Evolutionary conservation across 2,113 vertebrate species (phyloP).

Genomic region (Otis tarda): DNA sequence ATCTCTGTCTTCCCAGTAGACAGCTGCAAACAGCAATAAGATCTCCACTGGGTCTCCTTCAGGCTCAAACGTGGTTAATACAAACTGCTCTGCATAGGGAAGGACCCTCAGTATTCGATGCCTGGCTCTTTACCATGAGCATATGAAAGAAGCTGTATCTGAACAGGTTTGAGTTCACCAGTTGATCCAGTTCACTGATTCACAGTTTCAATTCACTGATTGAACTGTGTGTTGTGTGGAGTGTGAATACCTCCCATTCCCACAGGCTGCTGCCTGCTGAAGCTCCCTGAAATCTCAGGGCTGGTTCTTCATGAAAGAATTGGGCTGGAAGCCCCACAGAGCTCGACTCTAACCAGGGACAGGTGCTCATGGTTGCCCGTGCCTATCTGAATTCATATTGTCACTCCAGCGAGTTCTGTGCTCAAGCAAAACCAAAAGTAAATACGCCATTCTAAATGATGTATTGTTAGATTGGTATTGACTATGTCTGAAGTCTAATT

Average conservation of each 20-base stretch:
- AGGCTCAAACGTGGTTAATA: neutral
- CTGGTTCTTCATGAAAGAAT: neutral
- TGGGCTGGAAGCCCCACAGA: neutral
- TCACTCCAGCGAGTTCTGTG: neutral
- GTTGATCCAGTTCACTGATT: neutral
- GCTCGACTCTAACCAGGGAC: neutral
- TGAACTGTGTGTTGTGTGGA: neutral
- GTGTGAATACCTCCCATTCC: neutral
- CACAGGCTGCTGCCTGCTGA: neutral
- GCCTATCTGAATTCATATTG: neutral
- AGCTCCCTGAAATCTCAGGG: neutral
- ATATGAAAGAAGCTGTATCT: neutral
- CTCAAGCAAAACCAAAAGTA: neutral
- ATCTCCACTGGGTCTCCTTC: neutral
- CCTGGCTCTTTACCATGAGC: neutral
- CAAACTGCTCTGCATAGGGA: neutral
- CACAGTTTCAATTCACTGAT: neutral
- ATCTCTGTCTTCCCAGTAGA: neutral
- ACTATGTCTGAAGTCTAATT: neutral
- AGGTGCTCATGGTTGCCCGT: accelerated
- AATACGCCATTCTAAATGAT: neutral
- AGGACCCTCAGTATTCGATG: neutral
- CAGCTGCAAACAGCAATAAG: neutral
- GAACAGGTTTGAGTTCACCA: neutral
- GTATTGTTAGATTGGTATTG: neutral